Conservation (phyloP, 2,113 vertebrate species). For the Rhinopomastus cyanomelas region DNA sequence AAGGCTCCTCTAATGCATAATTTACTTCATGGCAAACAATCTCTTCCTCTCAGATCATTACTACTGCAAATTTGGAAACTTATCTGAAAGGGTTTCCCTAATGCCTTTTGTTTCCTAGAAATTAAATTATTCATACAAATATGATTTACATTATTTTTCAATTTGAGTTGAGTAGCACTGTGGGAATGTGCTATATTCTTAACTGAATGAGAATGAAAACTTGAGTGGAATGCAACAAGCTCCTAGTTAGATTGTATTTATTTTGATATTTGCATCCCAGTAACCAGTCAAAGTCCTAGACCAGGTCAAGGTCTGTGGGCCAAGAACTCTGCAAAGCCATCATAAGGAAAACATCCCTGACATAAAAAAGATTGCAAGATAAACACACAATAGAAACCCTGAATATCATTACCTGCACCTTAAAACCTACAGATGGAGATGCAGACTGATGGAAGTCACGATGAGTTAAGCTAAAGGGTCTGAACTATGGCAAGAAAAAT, state of each 20-base stretch:
- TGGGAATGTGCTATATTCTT: slow-evolving; percentile 33
- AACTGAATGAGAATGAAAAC: neutral
- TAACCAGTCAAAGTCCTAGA: neutral
- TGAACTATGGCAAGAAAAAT: neutral
- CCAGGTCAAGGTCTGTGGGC: neutral
- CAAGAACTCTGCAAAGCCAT: neutral
- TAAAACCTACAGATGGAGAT: neutral
- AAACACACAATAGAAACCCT: neutral
- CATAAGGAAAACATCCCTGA: neutral
- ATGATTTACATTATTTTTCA: slow-evolving; percentile 38
- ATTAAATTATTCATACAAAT: slow-evolving; percentile 59
- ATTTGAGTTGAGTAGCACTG: slow-evolving; percentile 28
- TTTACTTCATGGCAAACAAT: slow-evolving; percentile 43
- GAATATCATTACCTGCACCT: neutral
- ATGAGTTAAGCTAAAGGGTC: neutral
- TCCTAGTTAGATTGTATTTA: neutral
- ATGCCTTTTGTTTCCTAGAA: slow-evolving; percentile 23
- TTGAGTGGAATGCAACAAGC: neutral
- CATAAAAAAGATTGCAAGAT: neutral
- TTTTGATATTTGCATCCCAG: neutral
- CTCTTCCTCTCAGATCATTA: slow-evolving; percentile 37
- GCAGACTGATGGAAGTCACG: neutral
- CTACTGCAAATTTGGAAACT: slow-evolving; percentile 37
- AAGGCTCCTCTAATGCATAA: slow-evolving; percentile 23
- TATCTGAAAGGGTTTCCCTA: slow-evolving; percentile 39